Base-by-base conservation (phyloP, 2,113 vertebrate species). In the Erythrocercus mccallii region DNA sequence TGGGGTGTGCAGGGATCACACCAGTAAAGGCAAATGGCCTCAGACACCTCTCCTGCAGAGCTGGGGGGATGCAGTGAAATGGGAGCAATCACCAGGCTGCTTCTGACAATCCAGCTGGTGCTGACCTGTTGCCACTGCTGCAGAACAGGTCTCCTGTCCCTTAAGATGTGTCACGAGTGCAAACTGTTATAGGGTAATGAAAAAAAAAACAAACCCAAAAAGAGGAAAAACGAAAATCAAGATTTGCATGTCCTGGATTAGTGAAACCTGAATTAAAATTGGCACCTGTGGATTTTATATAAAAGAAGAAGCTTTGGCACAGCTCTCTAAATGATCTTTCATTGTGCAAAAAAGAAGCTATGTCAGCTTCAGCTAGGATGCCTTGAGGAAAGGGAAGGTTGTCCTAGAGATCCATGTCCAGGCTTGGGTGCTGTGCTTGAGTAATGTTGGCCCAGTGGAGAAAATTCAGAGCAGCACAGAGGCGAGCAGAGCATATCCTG, bases 131-230 rank as follows among this genome's bases (percentile, higher is more conserved):
- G 35, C 12, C 25, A 4, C 24, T 24, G 44, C 45, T 51, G 66
- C 65, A 60, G 19, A 60, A 3, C 30, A 30, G 14, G 12, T 15
- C 11, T 40, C 44, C 35, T 58, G 24, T 15, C 37, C 45, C 20
- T 35, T 24, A 8, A 42, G 12, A 4, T 31, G 6, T 37, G 33
- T 9, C 56, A 21, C 21, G 21, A 44, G 33, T 31, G 16, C 27
- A 44, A 61, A 27, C 5, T 71, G 16, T 9, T 31, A 13, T 0
- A 6, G 27, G 30, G 18, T 2, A 0, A 4, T 47, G 47, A 8
- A 1, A 6, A 27, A 15, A 61, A 20, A 40, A 33, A n/a, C n/a
- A n/a, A n/a, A n/a, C n/a, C n/a, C n/a, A n/a, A n/a, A n/a, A n/a
- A n/a, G n/a, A 24, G 7, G 4, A 30, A 68, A 61, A 53, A 9